Percentiles rank a stretch among this genome's conserved stretches.
Conservation (phyloP, 2,113 vertebrate genomes). For the Corydoras sp. region DNA sequence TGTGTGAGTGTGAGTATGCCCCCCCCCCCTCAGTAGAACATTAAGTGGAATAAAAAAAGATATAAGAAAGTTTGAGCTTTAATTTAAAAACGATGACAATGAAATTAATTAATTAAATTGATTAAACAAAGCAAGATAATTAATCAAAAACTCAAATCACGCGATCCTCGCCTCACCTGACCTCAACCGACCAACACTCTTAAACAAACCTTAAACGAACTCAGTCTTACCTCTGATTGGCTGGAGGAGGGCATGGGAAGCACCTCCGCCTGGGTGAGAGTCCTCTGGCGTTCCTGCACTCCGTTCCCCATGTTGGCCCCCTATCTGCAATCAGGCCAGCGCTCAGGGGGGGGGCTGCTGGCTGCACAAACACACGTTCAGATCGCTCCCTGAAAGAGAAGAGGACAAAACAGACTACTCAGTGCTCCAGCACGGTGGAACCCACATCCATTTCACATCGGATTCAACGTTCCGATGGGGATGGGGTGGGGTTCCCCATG, state of each 20-base stretch:
- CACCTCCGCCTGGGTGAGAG: conserved; percentile 67
- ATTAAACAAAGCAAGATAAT: too few relatives aligned
- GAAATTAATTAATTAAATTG: too few relatives aligned
- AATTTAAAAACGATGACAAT: too few relatives aligned
- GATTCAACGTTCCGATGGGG: neutral
- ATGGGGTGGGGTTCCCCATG: too few relatives aligned
- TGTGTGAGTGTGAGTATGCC: too few relatives aligned
- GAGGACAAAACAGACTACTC: neutral
- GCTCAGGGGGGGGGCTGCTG: conserved; percentile 12
- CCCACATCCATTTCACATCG: neutral
- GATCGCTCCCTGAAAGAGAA: conserved; percentile 12
- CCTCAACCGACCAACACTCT: too few relatives aligned
- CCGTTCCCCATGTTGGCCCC: conserved; percentile 82
- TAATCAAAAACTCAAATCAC: too few relatives aligned
- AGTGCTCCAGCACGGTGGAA: neutral
- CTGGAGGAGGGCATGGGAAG: conserved; percentile 56
- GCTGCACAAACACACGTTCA: conserved; percentile 5
- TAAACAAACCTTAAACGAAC: too few relatives aligned
- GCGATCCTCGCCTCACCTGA: too few relatives aligned
- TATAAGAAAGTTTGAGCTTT: too few relatives aligned
- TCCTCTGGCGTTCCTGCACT: conserved; percentile 69
- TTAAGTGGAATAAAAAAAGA: too few relatives aligned
- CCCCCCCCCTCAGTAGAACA: too few relatives aligned
- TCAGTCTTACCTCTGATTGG: conserved; percentile 55
- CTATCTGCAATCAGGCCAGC: conserved; percentile 50